phyloP scores from a whole-genome alignment of 2,113 vertebrate species.

The Forbesichthys papilliferus region DNA sequence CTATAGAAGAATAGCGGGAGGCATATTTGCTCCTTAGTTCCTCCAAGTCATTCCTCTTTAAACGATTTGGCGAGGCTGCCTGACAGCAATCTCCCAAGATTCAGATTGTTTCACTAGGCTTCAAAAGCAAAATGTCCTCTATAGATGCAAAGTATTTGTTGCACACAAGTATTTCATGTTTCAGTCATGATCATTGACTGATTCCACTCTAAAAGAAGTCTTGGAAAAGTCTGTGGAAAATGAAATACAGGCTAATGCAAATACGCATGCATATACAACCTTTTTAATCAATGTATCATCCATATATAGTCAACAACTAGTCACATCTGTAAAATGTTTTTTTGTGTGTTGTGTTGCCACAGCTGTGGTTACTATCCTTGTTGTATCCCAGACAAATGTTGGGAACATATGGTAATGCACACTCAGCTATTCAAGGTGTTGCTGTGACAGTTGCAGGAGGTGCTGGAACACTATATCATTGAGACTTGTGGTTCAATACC shows the following conservation, averaged over 20 bases:
- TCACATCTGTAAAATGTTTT: constrained; percentile 13
- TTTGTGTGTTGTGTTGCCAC: constrained; percentile 26
- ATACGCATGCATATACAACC: not conserved
- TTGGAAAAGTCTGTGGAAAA: not conserved
- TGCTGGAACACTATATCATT: constrained; percentile 47
- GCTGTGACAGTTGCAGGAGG: constrained; percentile 37
- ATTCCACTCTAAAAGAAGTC: too few relatives aligned
- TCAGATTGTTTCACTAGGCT: constrained; percentile 4
- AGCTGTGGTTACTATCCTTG: constrained; percentile 29
- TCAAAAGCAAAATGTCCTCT: too few relatives aligned
- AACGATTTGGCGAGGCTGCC: not conserved
- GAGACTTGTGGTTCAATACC: constrained; percentile 34
- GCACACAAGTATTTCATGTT: not conserved
- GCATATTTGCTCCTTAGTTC: too few relatives aligned
- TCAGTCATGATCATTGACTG: too few relatives aligned
- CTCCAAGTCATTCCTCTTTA: not conserved
- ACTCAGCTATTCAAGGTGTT: constrained; percentile 43
- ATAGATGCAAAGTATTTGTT: not conserved
- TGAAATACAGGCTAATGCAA: not conserved
- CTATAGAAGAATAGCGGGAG: constrained; percentile 20
- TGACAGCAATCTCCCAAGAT: not conserved
- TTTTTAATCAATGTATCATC: not conserved
- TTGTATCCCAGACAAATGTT: constrained; percentile 32
- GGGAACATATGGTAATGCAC: constrained; percentile 31
- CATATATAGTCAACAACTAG: not conserved